A percentile compares a stretch with the other conserved stretches of the same genome.
Evolutionary conservation across 2,888 invertebrate genomes (phyloP).

Genomic region (Gerris lacustris): DNA sequence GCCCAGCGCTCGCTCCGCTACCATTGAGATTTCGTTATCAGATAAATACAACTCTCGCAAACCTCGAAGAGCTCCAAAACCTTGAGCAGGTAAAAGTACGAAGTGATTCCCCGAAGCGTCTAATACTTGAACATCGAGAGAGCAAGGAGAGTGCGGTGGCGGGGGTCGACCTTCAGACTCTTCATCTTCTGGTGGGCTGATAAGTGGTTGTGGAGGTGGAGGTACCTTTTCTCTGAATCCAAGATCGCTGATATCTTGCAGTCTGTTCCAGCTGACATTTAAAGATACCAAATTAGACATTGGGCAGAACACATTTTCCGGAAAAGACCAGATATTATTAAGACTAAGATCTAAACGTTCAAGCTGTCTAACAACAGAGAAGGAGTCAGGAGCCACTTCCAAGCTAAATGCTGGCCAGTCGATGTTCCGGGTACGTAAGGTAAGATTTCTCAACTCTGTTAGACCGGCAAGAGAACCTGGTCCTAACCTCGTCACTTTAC

Average conservation of each 20-base stretch:
- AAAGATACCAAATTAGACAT: constrained; percentile 63
- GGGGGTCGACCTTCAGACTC: constrained; percentile 34
- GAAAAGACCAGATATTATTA: constrained; percentile 82
- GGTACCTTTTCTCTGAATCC: constrained; percentile 61
- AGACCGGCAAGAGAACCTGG: constrained; percentile 66
- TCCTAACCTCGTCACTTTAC: constrained; percentile 74
- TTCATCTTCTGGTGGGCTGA: constrained; percentile 47
- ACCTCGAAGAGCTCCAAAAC: constrained; percentile 65
- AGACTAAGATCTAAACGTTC: constrained; percentile 74
- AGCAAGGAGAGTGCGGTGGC: constrained; percentile 41
- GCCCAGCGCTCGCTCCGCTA: constrained; percentile 68
- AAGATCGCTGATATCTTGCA: constrained; percentile 77
- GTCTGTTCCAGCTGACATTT: constrained; percentile 74
- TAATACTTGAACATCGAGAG: constrained; percentile 65
- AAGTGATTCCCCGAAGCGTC: constrained; percentile 78
- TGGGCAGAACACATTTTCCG: constrained; percentile 72
- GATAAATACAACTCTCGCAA: constrained; percentile 69
- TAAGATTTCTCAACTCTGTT: constrained; percentile 67
- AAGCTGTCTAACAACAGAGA: constrained; percentile 57
- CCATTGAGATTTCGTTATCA: constrained; percentile 79
- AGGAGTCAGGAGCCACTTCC: constrained; percentile 66
- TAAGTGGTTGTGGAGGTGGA: constrained; percentile 50
- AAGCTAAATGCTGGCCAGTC: constrained; percentile 74
- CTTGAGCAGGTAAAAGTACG: constrained; percentile 66
- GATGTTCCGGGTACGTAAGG: constrained; percentile 70